Base-by-base conservation (phyloP, 2,888 invertebrate species). In the Parasteatoda lunata region DNA sequence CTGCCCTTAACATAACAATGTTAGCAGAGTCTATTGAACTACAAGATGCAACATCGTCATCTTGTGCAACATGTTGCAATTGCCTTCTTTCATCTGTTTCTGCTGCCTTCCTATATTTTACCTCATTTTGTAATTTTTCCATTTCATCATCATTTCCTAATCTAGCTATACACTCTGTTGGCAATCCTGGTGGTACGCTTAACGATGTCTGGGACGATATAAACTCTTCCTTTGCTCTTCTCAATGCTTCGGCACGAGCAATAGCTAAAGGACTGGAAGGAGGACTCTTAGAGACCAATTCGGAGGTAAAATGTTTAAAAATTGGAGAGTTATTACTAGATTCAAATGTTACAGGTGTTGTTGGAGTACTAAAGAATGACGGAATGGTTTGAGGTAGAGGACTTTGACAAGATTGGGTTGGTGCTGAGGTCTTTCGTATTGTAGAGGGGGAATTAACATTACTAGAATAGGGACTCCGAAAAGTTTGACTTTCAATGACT, bases 141-240 rank as follows among this genome's bases (percentile, higher is more conserved):
- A 6, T 66, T n/a, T 80, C 66, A 5, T 51, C 13, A 11, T 13
- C 45, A 48, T 30, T 30, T 30, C 9, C n/a, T 9, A 52, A 6
- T 51, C 3, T 11, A 15, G 68, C 51, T 30, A 48, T 9, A n/a
- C 66, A 13, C 5, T 5, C 45, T 8, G 65, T 65, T 48, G 15
- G 45, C 9, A 65, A n/a, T 13, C n/a, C 75, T 0, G 54, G 15
- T 2, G 81, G 73, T 9, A 66, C 48, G 5, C 48, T 76, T 49
- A 51, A 5, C 48, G 70, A 51, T 54, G 13, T 59, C 30, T 69
- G 82, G 2, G 77, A 77, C 4, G 82, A 78, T 15, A 88, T 88
- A 30, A 88, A 88, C n/a, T 85, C 6, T 71, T 88, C 85, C 82
- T 79, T 88, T 4, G 88, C 88, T 71, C 30, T 82, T 47, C 30